phyloP scores from a whole-genome alignment of 2,888 invertebrate species.

The Latrodectus elegans region DNA sequence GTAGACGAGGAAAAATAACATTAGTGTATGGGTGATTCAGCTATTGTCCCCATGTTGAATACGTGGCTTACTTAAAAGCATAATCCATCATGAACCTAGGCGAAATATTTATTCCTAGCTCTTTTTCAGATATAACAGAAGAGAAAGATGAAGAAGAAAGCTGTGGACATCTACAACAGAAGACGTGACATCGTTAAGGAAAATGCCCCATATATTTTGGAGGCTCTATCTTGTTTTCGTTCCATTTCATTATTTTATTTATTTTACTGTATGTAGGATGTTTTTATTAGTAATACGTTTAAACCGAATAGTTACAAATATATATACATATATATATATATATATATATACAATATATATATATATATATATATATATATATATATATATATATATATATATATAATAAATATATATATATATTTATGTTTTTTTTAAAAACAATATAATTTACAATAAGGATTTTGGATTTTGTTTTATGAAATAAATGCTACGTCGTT shows the following conservation, averaged over 20 bases:
- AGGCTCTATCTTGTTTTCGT: not conserved
- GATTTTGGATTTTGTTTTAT: no score
- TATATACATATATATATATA: no score
- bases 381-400: no score
- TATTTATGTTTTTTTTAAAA: no score
- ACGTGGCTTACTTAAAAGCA: not conserved
- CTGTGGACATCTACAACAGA: slow-evolving; percentile 20
- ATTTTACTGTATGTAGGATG: no score
- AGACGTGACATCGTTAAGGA: slow-evolving; percentile 27
- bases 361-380: no score
- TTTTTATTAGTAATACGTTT: no score
- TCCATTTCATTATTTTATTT: not conserved
- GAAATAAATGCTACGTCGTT: no score
- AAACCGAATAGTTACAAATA: no score
- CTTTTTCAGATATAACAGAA: slow-evolving; percentile 15
- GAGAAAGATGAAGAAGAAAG: slow-evolving; percentile 1
- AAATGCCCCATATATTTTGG: slow-evolving; percentile 1
- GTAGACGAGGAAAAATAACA: not conserved
- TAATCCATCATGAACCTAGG: slow-evolving; percentile 25
- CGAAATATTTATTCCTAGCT: slow-evolving; percentile 7
- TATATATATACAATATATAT: no score
- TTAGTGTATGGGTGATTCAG: not conserved
- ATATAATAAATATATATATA: no score
- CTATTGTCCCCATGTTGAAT: not conserved
- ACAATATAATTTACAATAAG: no score